These are phyloP conservation scores for Pseudoatta argentina DNA, from an alignment of 1,140 invertebrate genomes.

Conservation along the genomic window DNA sequence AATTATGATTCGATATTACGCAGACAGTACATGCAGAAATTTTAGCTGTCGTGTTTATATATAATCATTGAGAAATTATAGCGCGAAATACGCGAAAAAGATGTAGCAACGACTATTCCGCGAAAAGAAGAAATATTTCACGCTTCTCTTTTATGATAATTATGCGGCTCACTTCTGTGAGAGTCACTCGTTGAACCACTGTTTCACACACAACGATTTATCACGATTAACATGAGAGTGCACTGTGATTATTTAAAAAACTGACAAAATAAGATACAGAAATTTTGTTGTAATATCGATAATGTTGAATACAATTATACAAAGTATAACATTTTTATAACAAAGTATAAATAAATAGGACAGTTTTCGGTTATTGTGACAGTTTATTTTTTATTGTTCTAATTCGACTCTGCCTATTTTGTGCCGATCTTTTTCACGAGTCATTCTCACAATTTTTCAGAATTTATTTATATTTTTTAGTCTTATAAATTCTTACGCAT, in stretches of 20 bases:
- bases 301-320: background rate
- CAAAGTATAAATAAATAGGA: background rate
- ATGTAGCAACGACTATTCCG: background rate
- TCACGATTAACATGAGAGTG: background rate
- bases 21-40: constrained; percentile 28
- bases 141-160: constrained; percentile 1
- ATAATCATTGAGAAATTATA: constrained; percentile 28
- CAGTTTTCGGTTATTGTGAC: background rate
- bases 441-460: background rate
- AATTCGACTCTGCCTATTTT: background rate
- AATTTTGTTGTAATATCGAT: background rate
- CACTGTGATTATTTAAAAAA: background rate
- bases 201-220: constrained; percentile 18
- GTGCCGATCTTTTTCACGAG: background rate
- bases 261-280: background rate
- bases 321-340: constrained; percentile 6
- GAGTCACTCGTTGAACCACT: constrained; percentile 6
- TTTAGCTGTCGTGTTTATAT: constrained; percentile 42
- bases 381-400: background rate
- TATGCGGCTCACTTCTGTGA: constrained; percentile 13
- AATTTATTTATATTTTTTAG: background rate
- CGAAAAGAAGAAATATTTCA: background rate
- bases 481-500: background rate
- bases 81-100: background rate
- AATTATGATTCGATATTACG: constrained; percentile 60